Conservation (phyloP, 2,113 vertebrate genomes). For the Brachypteracias leptosomus region DNA sequence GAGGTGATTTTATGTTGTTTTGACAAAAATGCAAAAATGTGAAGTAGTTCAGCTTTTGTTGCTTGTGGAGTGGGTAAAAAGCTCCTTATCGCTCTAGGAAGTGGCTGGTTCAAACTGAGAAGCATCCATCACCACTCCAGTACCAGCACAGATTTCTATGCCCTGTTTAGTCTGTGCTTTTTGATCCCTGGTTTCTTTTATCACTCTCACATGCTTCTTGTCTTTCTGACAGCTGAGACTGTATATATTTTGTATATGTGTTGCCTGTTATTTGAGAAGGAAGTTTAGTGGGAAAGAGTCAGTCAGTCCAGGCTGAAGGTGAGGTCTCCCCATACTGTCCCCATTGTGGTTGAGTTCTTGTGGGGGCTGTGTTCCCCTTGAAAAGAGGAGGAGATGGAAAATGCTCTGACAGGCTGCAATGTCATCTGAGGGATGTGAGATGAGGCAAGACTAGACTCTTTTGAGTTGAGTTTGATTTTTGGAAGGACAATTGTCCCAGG, state of each 20-base stretch:
- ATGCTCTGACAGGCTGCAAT: background rate
- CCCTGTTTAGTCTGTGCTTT: background rate
- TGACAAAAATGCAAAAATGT: background rate
- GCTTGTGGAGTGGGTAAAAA: background rate
- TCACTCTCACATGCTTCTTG: rapidly evolving
- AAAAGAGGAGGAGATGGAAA: background rate
- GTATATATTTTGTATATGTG: rapidly evolving
- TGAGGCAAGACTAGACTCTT: background rate
- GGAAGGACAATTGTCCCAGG: background rate
- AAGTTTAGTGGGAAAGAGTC: background rate
- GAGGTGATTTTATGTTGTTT: background rate
- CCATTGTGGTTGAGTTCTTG: background rate
- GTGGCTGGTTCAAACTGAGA: background rate
- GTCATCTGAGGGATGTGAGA: background rate
- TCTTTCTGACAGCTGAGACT: background rate
- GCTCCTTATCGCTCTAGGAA: rapidly evolving
- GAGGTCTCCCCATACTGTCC: background rate
- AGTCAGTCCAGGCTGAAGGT: background rate
- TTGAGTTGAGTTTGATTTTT: background rate
- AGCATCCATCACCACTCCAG: rapidly evolving
- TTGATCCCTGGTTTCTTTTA: background rate
- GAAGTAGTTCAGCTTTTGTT: background rate
- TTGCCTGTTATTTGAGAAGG: background rate
- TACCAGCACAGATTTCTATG: background rate
- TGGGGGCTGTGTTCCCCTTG: background rate